Evolutionary conservation across 1,140 invertebrate genomes (phyloP), one percentile per base, ranked within the genome.

Genomic region (Pseudomyrmex flavicornis): DNA sequence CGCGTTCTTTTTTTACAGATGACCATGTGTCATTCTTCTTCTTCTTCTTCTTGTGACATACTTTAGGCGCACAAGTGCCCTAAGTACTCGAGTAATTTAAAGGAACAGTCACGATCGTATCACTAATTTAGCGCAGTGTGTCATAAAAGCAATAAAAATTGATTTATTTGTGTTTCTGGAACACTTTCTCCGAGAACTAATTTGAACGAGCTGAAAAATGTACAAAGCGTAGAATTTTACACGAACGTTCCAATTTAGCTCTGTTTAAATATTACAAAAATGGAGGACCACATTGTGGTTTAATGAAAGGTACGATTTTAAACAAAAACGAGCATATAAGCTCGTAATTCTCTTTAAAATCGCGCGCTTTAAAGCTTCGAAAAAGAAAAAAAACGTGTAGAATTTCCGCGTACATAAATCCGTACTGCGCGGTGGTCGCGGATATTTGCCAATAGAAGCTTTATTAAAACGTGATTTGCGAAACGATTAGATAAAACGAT

Each of bases 11-110:
- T 84, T 66, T 84, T 74, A 74, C 15, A 22, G n/a, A 35, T 35
- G 26, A 35, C 7, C 65, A 58, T 26, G 66, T 26, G 50, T 74
- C 80, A 73, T 84, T 66, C 50, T 44, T 68, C 59, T 68, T 68
- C 66, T 35, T 26, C 1, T 26, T 35, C 35, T 35, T 35, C 5
- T 35, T 26, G 13, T 5, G 48, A 73, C 68, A 69, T 26, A 63
- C n/a, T 82, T 75, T 44, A 35, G 58, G 8, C 58, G 5, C 5
- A 73, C 44, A 46, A 48, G 2, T 46, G 13, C 35, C 9, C 2
- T 9, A 76, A 87, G 69, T 76, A 44, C 15, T 54, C 13, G 35
- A 54, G 10, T 58, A 61, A 61, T 85, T 69, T 54, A 15, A 8
- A 48, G 54, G 15, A 12, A 12, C 20, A n/a, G 44, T 15, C n/a